Percentiles rank a stretch among this genome's conserved stretches.
Conservation (phyloP, 2,888 invertebrate genomes). For the Gibbula magus region DNA sequence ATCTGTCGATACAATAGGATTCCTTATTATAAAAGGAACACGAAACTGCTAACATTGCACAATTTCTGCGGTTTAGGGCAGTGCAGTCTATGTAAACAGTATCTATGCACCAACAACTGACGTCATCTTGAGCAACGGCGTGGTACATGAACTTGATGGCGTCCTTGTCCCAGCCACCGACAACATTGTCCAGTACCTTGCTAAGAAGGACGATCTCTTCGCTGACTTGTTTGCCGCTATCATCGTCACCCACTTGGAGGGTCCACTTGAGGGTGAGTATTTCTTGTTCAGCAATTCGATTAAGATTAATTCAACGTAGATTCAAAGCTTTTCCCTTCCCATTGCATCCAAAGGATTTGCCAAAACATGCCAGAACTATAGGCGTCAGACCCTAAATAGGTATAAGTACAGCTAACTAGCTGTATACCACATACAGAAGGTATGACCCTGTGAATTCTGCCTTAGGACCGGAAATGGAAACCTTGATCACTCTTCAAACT, state of each 20-base stretch:
- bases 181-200: constrained; percentile 39
- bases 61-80: background rate
- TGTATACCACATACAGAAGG: too few species aligned
- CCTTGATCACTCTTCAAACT: too few species aligned
- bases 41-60: too few species aligned
- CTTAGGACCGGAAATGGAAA: too few species aligned
- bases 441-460: too few species aligned
- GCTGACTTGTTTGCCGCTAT: constrained; percentile 40
- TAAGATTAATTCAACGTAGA: background rate
- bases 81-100: constrained; percentile 32
- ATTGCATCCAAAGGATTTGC: too few species aligned
- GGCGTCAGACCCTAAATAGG: too few species aligned
- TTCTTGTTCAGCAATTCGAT: background rate
- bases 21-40: too few species aligned
- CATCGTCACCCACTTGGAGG: constrained; percentile 42
- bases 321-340: too few species aligned
- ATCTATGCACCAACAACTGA: constrained; percentile 36
- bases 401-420: too few species aligned
- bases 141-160: constrained; percentile 47
- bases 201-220: constrained; percentile 35
- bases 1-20: too few species aligned
- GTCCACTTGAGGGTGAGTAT: constrained; percentile 36
- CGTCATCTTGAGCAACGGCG: constrained; percentile 50
- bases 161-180: constrained; percentile 43
- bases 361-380: too few species aligned